These are phyloP conservation scores for Sylvilagus bachmani DNA, from an alignment of 2,113 vertebrate genomes.

Conservation along the genomic window DNA sequence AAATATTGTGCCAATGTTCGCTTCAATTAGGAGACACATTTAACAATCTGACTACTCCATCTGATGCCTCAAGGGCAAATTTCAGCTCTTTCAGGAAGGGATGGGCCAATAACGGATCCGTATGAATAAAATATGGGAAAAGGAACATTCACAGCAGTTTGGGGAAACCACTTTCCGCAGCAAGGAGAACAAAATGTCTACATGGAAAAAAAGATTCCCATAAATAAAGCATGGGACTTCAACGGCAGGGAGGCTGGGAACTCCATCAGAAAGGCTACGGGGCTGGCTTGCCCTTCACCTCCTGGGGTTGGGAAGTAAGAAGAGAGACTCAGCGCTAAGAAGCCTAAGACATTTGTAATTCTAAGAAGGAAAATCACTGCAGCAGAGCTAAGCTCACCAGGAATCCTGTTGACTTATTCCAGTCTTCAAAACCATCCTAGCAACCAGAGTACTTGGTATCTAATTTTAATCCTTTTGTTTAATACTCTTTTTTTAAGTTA, in stretches of 20 bases:
- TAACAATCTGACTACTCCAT: constrained; percentile 91
- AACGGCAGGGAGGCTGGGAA: background rate
- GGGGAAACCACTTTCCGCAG: constrained; percentile 75
- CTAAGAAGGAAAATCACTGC: background rate
- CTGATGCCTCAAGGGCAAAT: constrained; percentile 92
- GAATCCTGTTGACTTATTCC: background rate
- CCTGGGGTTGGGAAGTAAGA: background rate
- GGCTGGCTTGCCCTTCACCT: background rate
- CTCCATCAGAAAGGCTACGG: background rate
- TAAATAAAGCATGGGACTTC: constrained; percentile 74
- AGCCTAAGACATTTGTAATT: background rate
- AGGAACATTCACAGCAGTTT: constrained; percentile 81
- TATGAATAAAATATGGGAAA: constrained; percentile 88
- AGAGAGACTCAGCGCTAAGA: background rate
- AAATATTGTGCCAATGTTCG: constrained; percentile 89
- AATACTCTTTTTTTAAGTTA: background rate
- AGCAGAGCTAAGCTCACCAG: background rate
- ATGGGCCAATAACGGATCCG: constrained; percentile 79
- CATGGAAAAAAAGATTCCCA: constrained; percentile 26
- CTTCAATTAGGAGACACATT: constrained; percentile 90
- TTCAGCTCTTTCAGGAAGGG: constrained; percentile 87
- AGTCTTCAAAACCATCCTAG: background rate
- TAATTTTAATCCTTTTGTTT: background rate
- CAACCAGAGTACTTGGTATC: background rate
- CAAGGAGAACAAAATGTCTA: constrained; percentile 80